Percentiles rank a stretch among this genome's conserved stretches.
These are phyloP conservation scores for Xerus rutilus DNA, from an alignment of 2,797 vertebrate genomes.

Conservation along the genomic window DNA sequence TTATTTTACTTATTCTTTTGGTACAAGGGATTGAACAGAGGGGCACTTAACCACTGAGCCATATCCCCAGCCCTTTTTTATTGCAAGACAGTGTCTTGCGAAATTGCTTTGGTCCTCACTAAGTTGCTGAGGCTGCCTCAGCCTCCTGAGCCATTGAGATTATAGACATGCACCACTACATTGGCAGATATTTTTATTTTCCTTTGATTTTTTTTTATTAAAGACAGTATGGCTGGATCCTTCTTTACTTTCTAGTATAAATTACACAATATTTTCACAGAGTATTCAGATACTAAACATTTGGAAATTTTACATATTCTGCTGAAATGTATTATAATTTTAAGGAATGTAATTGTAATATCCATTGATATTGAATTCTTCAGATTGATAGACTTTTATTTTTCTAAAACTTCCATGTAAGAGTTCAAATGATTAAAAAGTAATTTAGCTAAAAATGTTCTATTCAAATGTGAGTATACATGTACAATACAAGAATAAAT, in stretches of 20 bases:
- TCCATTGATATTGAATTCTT: not conserved
- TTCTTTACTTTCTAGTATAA: constrained; percentile 69
- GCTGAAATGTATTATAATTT: not conserved
- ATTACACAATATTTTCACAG: constrained; percentile 67
- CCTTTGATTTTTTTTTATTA: not conserved
- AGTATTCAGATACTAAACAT: constrained; percentile 56
- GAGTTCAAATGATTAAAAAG: constrained; percentile 48
- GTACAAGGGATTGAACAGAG: no score
- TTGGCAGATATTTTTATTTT: not conserved
- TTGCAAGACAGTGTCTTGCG: no score
- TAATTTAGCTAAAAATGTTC: constrained; percentile 28
- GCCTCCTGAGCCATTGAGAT: no score
- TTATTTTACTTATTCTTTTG: no score
- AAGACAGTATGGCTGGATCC: constrained; percentile 46
- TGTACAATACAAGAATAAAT: constrained; percentile 35
- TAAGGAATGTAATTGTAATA: not conserved
- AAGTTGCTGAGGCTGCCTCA: no score
- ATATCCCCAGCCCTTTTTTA: no score
- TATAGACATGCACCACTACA: no score
- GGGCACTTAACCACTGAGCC: no score
- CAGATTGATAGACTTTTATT: not conserved
- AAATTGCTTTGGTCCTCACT: no score
- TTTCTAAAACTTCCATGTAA: not conserved
- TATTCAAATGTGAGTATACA: constrained; percentile 16
- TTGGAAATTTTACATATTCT: not conserved